Conservation (phyloP, 23 tunicate genomes). For the Clavelina lepadiformis region DNA sequence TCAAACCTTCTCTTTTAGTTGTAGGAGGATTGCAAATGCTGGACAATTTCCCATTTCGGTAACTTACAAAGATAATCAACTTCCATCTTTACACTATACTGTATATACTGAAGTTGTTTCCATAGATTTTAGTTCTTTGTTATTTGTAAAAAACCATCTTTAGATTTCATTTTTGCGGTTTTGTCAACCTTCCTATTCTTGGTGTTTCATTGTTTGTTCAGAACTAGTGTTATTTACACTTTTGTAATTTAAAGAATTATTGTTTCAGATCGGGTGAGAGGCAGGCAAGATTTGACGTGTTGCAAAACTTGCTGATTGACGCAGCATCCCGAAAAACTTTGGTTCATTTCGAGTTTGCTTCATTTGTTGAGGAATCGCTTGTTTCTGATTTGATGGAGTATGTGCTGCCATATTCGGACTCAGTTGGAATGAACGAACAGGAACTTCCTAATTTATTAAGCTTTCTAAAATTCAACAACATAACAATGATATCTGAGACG, state of each 20-base stretch:
- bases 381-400: constrained; percentile 39
- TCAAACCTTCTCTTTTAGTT: constrained; percentile 50
- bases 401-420: constrained; percentile 77
- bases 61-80: constrained; percentile 9
- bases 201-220: too few relatives aligned
- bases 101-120: too few relatives aligned
- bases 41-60: constrained; percentile 82
- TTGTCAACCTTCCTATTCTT: too few relatives aligned
- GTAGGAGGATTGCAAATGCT: constrained; percentile 92
- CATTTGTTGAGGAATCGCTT: constrained; percentile 78
- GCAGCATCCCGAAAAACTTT: constrained; percentile 30
- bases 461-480: constrained; percentile 57
- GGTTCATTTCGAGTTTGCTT: constrained; percentile 91
- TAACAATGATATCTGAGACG: constrained; percentile 54
- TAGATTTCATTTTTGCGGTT: too few relatives aligned
- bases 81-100: too few relatives aligned
- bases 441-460: constrained; percentile 85
- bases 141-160: too few relatives aligned
- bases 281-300: constrained; percentile 13
- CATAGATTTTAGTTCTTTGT: too few relatives aligned
- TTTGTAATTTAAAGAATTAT: neutral
- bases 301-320: constrained; percentile 51
- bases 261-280: constrained; percentile 52
- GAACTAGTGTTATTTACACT: too few relatives aligned
- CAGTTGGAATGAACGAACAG: constrained; percentile 96